phyloP scores from a whole-genome alignment of 1,140 invertebrate species.

The Cotesia glomerata region DNA sequence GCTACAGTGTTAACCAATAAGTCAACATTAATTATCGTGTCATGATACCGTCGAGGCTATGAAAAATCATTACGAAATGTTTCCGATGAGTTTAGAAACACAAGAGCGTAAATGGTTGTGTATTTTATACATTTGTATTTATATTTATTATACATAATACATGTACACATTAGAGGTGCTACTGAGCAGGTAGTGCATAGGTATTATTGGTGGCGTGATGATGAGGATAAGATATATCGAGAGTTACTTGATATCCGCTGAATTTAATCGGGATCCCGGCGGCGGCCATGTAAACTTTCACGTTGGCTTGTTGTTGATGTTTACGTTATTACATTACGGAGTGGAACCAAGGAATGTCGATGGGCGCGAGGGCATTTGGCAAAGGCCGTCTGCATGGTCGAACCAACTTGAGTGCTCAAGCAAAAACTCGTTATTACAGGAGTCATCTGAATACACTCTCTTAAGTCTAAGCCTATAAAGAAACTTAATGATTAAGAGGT shows the following conservation, averaged over 20 bases:
- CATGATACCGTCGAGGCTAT: slow-evolving; percentile 19
- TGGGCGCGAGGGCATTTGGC: slow-evolving; percentile 7
- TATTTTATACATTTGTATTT: neutral
- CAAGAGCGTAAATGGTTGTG: neutral
- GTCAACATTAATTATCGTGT: slow-evolving; percentile 20
- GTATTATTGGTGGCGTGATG: neutral
- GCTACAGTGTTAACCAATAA: slow-evolving; percentile 14
- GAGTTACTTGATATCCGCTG: slow-evolving; percentile 6
- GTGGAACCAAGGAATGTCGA: slow-evolving; percentile 5
- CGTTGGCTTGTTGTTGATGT: slow-evolving; percentile 8
- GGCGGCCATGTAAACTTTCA: slow-evolving; percentile 2
- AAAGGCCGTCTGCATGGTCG: slow-evolving; percentile 6
- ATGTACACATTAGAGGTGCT: neutral
- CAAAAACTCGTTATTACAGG: slow-evolving; percentile 11
- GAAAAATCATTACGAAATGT: slow-evolving; percentile 16
- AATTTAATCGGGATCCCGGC: slow-evolving; percentile 14
- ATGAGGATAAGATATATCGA: neutral
- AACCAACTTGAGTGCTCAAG: neutral
- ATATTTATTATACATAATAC: too few species aligned
- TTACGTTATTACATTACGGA: slow-evolving; percentile 4
- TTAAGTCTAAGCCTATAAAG: slow-evolving; percentile 7
- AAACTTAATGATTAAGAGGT: slow-evolving; percentile 3
- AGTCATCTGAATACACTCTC: slow-evolving; percentile 1
- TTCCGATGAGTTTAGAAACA: slow-evolving; percentile 9
- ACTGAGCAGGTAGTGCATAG: neutral